Percentiles rank a stretch among this genome's conserved stretches.
phyloP scores from a whole-genome alignment of 2,797 vertebrate genomes.

The Oophaga sylvatica region DNA sequence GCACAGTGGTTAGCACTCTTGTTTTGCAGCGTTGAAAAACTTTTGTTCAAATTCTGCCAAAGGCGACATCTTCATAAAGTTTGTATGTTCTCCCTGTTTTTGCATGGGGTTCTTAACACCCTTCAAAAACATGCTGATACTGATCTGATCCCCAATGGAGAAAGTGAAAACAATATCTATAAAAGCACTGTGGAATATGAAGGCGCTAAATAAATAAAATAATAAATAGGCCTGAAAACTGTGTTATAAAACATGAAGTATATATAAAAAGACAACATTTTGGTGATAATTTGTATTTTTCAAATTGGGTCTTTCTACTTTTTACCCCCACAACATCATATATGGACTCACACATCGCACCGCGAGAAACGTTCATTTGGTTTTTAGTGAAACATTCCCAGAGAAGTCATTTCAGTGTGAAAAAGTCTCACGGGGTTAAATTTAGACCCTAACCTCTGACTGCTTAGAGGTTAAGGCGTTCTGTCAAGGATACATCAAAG shows the following conservation, averaged over 20 bases:
- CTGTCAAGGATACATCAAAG: constrained; percentile 16
- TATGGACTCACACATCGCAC: neutral
- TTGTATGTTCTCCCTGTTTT: too few relatives aligned
- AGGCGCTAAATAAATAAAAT: too few relatives aligned
- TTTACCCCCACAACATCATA: neutral
- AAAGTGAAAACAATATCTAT: too few relatives aligned
- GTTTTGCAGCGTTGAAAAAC: too few relatives aligned
- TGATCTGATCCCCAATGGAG: too few relatives aligned
- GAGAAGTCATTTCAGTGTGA: neutral
- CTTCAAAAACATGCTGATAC: too few relatives aligned
- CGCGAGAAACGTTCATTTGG: neutral
- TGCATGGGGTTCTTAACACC: too few relatives aligned
- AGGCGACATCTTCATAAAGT: too few relatives aligned
- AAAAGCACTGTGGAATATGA: too few relatives aligned
- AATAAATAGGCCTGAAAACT: too few relatives aligned
- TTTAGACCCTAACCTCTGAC: constrained; percentile 1
- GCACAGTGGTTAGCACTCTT: too few relatives aligned
- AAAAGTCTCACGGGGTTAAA: neutral
- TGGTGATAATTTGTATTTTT: neutral
- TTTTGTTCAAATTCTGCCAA: too few relatives aligned
- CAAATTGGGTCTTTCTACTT: neutral
- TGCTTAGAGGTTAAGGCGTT: neutral
- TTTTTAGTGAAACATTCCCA: neutral
- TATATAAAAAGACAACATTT: neutral
- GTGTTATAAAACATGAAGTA: neutral